phyloP scores from a whole-genome alignment of 1,140 invertebrate genomes.

The Dreissena rostriformis region DNA sequence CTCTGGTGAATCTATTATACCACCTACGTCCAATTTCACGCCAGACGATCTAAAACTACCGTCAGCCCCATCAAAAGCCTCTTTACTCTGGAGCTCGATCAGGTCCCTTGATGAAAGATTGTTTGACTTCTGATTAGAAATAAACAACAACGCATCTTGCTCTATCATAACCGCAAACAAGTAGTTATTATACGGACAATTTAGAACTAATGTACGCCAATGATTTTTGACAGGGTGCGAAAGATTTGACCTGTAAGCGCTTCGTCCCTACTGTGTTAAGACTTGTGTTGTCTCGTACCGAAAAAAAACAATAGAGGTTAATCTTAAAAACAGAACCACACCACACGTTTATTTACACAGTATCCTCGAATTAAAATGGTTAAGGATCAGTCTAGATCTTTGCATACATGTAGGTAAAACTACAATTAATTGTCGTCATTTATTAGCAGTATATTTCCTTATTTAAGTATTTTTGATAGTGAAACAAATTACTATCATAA shows the following conservation, averaged over 20 bases:
- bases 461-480: too few relatives aligned
- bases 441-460: too few relatives aligned
- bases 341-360: too few relatives aligned
- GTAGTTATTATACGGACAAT: neutral
- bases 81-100: neutral
- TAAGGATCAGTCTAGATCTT: too few relatives aligned
- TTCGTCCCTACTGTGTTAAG: too few relatives aligned
- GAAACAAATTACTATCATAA: too few relatives aligned
- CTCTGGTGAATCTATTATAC: constrained; percentile 1
- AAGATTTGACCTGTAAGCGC: neutral
- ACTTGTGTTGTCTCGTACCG: too few relatives aligned
- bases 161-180: neutral
- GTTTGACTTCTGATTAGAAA: neutral
- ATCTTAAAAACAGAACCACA: too few relatives aligned
- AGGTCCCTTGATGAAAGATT: neutral
- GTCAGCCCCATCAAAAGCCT: neutral
- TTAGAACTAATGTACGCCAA: neutral
- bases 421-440: too few relatives aligned
- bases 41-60: neutral
- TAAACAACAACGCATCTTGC: neutral
- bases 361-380: too few relatives aligned
- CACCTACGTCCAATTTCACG: constrained; percentile 4
- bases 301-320: too few relatives aligned
- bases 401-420: too few relatives aligned
- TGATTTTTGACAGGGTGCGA: neutral